Evolutionary conservation across 2,888 invertebrate genomes (phyloP).

Genomic region (Melolontha melolontha): DNA sequence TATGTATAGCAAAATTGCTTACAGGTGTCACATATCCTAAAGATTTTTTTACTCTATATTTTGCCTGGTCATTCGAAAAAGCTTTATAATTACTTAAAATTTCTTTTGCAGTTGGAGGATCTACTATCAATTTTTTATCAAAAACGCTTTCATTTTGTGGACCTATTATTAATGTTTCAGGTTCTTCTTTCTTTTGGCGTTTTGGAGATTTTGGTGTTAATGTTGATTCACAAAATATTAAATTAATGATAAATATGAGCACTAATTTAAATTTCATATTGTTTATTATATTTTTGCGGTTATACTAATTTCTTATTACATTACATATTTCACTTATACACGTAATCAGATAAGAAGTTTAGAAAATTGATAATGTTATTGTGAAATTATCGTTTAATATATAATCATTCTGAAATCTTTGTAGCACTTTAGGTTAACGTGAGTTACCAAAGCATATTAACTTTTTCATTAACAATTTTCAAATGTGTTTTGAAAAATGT

Average conservation of each 20-base stretch:
- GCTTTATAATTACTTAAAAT: conserved; percentile 82
- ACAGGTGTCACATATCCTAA: conserved; percentile 94
- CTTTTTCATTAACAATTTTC: no score
- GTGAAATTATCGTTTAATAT: no score
- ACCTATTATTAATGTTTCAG: conserved; percentile 51
- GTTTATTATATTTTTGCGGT: background rate
- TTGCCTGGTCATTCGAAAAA: conserved; percentile 77
- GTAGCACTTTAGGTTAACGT: no score
- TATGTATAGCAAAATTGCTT: conserved; percentile 84
- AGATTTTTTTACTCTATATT: conserved; percentile 77
- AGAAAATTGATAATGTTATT: no score
- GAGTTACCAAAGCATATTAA: no score
- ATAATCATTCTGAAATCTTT: no score
- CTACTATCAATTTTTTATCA: conserved; percentile 77
- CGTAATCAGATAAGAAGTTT: background rate
- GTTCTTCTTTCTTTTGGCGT: conserved; percentile 51
- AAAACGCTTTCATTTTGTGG: conserved; percentile 68
- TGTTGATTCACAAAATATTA: conserved; percentile 53
- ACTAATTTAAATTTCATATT: conserved; percentile 7
- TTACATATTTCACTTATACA: no score
- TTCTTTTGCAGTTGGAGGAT: conserved; percentile 76
- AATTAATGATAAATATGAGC: conserved; percentile 46
- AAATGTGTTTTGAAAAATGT: no score
- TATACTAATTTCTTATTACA: no score
- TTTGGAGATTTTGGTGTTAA: conserved; percentile 58